These are phyloP conservation scores for Herpailurus yagouaroundi DNA, from an alignment of 2,113 vertebrate genomes.

Conservation along the genomic window DNA sequence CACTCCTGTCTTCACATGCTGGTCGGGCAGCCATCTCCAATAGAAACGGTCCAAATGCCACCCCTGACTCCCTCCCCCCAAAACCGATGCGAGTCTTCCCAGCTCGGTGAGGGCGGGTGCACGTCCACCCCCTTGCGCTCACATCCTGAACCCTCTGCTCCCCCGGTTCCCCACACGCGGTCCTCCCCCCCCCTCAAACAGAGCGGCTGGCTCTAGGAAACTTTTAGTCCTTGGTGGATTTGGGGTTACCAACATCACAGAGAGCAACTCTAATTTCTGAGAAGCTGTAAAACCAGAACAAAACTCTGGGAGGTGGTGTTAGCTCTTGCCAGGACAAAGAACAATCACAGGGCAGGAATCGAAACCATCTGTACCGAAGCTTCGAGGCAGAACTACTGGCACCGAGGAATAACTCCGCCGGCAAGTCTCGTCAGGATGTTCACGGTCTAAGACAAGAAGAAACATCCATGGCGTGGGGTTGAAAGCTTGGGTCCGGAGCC, in stretches of 20 bases:
- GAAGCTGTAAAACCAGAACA: neutral
- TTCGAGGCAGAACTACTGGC: neutral
- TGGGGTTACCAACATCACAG: neutral
- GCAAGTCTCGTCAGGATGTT: neutral
- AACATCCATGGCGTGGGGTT: accelerated
- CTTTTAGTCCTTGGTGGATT: neutral
- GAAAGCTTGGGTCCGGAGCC: neutral
- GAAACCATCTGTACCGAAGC: neutral
- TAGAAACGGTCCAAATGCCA: neutral
- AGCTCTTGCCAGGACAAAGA: neutral
- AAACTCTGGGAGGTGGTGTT: neutral
- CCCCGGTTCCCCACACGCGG: accelerated
- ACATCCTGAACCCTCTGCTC: accelerated
- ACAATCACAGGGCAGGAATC: neutral
- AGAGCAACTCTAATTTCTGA: neutral
- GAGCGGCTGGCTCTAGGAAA: neutral
- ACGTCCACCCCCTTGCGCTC: accelerated
- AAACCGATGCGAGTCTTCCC: neutral
- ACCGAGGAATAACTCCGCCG: neutral
- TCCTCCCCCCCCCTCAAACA: neutral
- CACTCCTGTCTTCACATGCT: neutral
- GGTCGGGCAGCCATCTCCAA: neutral
- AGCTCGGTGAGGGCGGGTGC: neutral
- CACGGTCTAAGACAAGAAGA: neutral
- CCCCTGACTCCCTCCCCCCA: neutral